These are phyloP conservation scores for Anastrepha obliqua DNA, from an alignment of 1,140 invertebrate species.

Conservation along the genomic window DNA sequence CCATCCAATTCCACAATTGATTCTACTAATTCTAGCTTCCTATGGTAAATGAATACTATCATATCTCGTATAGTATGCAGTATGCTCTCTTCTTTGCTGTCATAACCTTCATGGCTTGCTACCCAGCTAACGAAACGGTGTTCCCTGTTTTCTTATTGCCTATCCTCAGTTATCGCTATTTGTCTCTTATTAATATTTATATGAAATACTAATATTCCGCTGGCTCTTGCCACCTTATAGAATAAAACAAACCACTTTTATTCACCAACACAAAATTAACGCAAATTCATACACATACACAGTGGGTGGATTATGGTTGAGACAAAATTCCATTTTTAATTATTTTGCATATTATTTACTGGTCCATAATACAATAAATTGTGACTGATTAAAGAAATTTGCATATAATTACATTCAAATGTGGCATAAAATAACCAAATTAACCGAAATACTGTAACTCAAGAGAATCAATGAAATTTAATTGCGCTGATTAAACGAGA, in stretches of 20 bases:
- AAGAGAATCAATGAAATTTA: constrained; percentile 28
- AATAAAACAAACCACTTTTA: too few relatives aligned
- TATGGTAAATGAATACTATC: too few relatives aligned
- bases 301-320: neutral
- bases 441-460: constrained; percentile 14
- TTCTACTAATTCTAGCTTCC: too few relatives aligned
- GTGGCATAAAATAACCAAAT: constrained; percentile 11
- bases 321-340: constrained; percentile 8
- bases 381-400: constrained; percentile 34
- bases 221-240: neutral
- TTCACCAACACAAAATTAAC: neutral
- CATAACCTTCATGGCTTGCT: too few relatives aligned
- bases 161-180: neutral
- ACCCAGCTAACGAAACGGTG: too few relatives aligned
- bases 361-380: constrained; percentile 40
- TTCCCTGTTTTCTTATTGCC: too few relatives aligned
- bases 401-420: constrained; percentile 29
- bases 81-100: too few relatives aligned
- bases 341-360: constrained; percentile 43
- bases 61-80: too few relatives aligned
- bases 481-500: constrained; percentile 23
- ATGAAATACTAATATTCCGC: constrained; percentile 30
- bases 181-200: neutral
- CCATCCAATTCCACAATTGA: too few relatives aligned
- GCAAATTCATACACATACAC: neutral